Conservation (phyloP, 2,113 vertebrate species). For the Spea multiplicata region DNA sequence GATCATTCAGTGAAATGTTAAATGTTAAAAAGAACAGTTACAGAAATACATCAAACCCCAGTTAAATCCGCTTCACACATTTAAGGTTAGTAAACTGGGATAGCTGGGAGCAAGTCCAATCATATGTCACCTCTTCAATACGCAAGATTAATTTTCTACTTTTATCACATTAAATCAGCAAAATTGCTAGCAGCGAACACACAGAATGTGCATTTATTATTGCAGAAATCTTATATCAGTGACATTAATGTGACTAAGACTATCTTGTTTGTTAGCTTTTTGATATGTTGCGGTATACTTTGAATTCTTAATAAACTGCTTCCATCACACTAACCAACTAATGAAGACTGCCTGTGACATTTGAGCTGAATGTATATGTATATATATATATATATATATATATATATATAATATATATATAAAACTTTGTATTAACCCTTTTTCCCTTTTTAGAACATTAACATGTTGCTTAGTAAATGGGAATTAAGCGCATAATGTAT, state of each 20-base stretch:
- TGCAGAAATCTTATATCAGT: slow-evolving; percentile 30
- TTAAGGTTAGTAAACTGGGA: slow-evolving; percentile 27
- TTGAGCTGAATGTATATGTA: too few relatives aligned
- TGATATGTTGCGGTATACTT: slow-evolving; percentile 15
- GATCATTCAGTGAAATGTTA: neutral
- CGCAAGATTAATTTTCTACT: slow-evolving; percentile 40
- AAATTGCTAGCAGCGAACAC: slow-evolving; percentile 39
- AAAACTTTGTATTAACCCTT: too few relatives aligned
- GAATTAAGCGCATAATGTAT: too few relatives aligned
- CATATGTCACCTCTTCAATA: slow-evolving; percentile 30
- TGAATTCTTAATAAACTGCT: slow-evolving; percentile 17
- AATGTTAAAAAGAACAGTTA: slow-evolving; percentile 5
- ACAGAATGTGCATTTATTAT: slow-evolving; percentile 45
- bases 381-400: too few relatives aligned
- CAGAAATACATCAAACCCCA: slow-evolving; percentile 7
- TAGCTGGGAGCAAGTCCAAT: slow-evolving; percentile 36
- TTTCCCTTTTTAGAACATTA: too few relatives aligned
- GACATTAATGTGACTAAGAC: slow-evolving; percentile 43
- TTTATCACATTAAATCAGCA: slow-evolving; percentile 44
- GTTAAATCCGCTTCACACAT: slow-evolving; percentile 23
- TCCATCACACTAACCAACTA: slow-evolving; percentile 9
- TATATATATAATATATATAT: too few relatives aligned
- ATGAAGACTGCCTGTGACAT: too few relatives aligned
- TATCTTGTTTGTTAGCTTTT: slow-evolving; percentile 20
- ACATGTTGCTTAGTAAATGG: too few relatives aligned